phyloP scores from a whole-genome alignment of 37 sponge, comb jelly and placozoan genomes.

The Spongia lamella region DNA sequence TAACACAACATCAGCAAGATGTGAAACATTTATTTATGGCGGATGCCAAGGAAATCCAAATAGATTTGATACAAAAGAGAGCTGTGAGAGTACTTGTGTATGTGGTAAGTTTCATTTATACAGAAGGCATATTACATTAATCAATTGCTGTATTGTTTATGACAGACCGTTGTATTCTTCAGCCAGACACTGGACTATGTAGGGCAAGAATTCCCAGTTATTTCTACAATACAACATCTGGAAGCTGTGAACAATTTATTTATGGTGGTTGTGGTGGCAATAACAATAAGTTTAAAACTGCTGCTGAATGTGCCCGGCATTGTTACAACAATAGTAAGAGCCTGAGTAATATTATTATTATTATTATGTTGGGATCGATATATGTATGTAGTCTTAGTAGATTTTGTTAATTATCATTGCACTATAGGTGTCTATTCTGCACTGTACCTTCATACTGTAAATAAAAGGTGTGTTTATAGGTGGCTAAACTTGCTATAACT shows the following conservation, averaged over 20 bases:
- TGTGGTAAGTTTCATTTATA: not conserved
- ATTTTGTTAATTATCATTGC: too few species aligned
- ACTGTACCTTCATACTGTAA: too few species aligned
- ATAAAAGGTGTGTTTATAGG: too few species aligned
- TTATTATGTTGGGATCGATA: too few species aligned
- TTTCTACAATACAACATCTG: conserved; percentile 2
- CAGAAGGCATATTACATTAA: too few species aligned
- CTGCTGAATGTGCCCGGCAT: not conserved
- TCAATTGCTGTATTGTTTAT: too few species aligned
- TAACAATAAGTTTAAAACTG: conserved; percentile 1
- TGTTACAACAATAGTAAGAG: too few species aligned
- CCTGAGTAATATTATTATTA: too few species aligned
- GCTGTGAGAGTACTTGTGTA: not conserved
- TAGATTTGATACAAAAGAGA: not conserved
- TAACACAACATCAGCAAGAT: not conserved
- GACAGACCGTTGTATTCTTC: not conserved
- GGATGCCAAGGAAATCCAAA: conserved; percentile 16
- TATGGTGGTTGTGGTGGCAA: conserved; percentile 18
- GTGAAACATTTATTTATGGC: conserved; percentile 7
- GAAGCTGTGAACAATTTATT: not conserved
- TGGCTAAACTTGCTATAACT: too few species aligned
- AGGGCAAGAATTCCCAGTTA: conserved; percentile 4
- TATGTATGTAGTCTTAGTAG: too few species aligned
- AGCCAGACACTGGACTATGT: conserved; percentile 6
- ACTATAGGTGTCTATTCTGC: too few species aligned